Base-by-base conservation (phyloP, 2,888 invertebrate species). In the Netelia melanura region DNA sequence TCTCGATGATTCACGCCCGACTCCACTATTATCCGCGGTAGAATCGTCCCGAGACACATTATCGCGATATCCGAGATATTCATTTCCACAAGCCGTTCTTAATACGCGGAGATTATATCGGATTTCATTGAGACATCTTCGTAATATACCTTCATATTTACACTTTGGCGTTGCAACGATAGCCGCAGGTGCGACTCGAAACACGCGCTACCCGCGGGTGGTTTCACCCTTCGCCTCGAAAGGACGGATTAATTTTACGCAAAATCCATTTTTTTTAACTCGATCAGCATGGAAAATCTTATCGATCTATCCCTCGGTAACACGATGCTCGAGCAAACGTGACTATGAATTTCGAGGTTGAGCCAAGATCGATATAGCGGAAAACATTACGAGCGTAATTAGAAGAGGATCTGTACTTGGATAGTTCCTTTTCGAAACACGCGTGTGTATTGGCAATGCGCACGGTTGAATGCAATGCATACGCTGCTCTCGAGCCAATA, bases 101-200 rank as follows among this genome's bases (percentile, higher is more conserved):
- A 62, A 44, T 64, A 56, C 11, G 71, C 14, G 58, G 38, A 76
- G 79, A 83, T 82, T 83, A 83, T 72, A 71, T 68, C 80, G 80
- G 68, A 83, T 56, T 72, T 83, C 80, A 83, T 85, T 85, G 82
- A 85, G 85, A 80, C 85, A 77, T 85, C 83, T 74, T 68, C 48
- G 71, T 82, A 79, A 85, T 82, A 75, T 64, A 78, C 38, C 61
- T 14, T 74, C 74, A 74, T 62, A 83, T 79, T 70, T 72, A 71
- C 72, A 38, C 65, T 65, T 67, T 67, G 14, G 6, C 56, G 38
- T 6, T 38, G 8, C 6, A 38, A 38, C 38, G 38, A 14, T 48
- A 48, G 48, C 48, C 70, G 52, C 65, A 64, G 52, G 80, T 64
- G 25, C 23, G 38, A 38, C 8, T 43, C 25, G 14, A 48, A 72